These are phyloP conservation scores for Toxotes lorentzi DNA, from an alignment of 2,797 vertebrate genomes.

Conservation along the genomic window DNA sequence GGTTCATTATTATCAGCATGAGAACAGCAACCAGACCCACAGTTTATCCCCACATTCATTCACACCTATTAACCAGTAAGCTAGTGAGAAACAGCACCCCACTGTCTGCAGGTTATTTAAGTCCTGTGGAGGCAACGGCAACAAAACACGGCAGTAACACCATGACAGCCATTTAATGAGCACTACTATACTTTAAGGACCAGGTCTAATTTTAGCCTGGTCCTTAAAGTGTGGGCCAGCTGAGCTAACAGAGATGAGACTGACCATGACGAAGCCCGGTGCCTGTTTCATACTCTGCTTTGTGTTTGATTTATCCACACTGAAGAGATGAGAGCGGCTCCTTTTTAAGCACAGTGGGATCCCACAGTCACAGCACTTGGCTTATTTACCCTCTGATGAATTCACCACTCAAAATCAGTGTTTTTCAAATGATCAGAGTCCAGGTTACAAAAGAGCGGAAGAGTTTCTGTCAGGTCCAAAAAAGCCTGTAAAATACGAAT, in stretches of 20 bases:
- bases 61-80: slow-evolving; percentile 74
- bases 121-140: slow-evolving; percentile 57
- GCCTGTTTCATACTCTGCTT: background rate
- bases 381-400: background rate
- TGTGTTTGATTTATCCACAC: slow-evolving; percentile 14
- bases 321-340: background rate
- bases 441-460: background rate
- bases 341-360: background rate
- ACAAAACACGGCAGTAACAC: slow-evolving; percentile 43
- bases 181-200: slow-evolving; percentile 34
- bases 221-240: slow-evolving; percentile 11
- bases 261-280: slow-evolving; percentile 16
- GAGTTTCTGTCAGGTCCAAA: background rate
- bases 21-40: slow-evolving; percentile 40
- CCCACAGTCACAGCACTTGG: background rate
- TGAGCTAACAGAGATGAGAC: slow-evolving; percentile 13
- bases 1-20: slow-evolving; percentile 47
- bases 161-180: slow-evolving; percentile 57
- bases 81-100: slow-evolving; percentile 63
- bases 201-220: slow-evolving; percentile 28
- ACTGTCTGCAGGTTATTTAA: slow-evolving; percentile 65
- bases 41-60: slow-evolving; percentile 65
- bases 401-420: background rate
- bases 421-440: background rate
- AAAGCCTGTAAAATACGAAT: background rate